Conservation (phyloP, 2,797 vertebrate species). For the Garrulus glandarius region DNA sequence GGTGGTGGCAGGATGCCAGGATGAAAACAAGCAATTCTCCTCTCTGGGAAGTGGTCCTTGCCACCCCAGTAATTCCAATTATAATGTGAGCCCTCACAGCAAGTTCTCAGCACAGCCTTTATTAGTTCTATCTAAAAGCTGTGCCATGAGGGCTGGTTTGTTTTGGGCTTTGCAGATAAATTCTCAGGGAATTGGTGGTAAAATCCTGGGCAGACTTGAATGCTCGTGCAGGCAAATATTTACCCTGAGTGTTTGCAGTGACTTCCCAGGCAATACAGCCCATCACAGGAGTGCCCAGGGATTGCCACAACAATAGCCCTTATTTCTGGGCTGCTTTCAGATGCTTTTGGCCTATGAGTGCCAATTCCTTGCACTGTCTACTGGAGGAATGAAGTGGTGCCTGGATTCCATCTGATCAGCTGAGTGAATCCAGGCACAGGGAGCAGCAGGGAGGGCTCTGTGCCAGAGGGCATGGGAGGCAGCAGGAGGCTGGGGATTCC, state of each 20-base stretch:
- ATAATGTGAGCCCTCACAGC: background rate
- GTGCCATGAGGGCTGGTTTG: background rate
- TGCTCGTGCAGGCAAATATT: background rate
- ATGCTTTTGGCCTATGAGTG: background rate
- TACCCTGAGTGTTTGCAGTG: background rate
- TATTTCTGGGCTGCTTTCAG: background rate
- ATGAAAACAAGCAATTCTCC: background rate
- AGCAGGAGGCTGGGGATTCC: background rate
- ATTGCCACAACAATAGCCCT: background rate
- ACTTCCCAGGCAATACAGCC: background rate
- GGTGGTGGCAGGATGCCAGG: background rate
- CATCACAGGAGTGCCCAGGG: background rate
- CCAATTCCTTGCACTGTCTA: background rate
- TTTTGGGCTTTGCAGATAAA: background rate
- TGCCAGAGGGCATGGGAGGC: background rate
- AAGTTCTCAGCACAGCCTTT: background rate
- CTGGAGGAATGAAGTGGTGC: background rate
- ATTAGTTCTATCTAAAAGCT: background rate
- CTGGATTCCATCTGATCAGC: background rate
- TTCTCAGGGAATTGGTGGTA: background rate
- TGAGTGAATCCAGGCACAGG: accelerated
- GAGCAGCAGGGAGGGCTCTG: background rate
- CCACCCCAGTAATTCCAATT: background rate
- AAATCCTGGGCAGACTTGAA: background rate
- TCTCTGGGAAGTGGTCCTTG: background rate